phyloP scores from a whole-genome alignment of 1,140 invertebrate species.

The Drosophila sechellia region DNA sequence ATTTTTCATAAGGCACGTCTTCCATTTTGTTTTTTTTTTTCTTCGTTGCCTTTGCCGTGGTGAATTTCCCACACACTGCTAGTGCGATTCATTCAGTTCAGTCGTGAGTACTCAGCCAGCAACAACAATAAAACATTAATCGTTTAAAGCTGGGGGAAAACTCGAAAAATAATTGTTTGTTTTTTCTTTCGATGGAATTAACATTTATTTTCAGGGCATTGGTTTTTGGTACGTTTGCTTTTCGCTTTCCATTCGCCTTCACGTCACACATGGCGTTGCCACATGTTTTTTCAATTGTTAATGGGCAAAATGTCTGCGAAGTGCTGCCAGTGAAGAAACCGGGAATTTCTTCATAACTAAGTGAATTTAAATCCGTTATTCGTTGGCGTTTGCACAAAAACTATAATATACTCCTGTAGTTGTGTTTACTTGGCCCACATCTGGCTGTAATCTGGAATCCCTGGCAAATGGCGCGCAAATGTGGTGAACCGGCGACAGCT shows the following conservation, averaged over 20 bases:
- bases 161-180: slow-evolving; percentile 20
- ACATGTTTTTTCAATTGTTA: slow-evolving; percentile 53
- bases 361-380: too few species aligned
- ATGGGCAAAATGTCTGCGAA: slow-evolving; percentile 17
- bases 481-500: slow-evolving; percentile 68
- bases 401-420: neutral
- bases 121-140: neutral
- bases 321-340: neutral
- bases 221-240: slow-evolving; percentile 67
- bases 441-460: slow-evolving; percentile 25
- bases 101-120: slow-evolving; percentile 5
- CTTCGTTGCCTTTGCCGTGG: slow-evolving; percentile 61
- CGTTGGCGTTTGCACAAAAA: neutral
- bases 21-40: slow-evolving; percentile 78
- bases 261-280: slow-evolving; percentile 69
- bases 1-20: slow-evolving; percentile 72
- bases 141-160: neutral
- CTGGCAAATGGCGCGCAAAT: slow-evolving; percentile 71
- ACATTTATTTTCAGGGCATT: slow-evolving; percentile 61
- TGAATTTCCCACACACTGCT: slow-evolving; percentile 69
- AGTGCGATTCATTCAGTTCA: slow-evolving; percentile 63
- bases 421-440: slow-evolving; percentile 23
- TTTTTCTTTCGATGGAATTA: slow-evolving; percentile 26
- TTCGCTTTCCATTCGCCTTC: slow-evolving; percentile 65
- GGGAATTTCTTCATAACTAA: neutral